Evolutionary conservation across 2,797 vertebrate genomes (phyloP).

Genomic region (Sitta carolinensis): DNA sequence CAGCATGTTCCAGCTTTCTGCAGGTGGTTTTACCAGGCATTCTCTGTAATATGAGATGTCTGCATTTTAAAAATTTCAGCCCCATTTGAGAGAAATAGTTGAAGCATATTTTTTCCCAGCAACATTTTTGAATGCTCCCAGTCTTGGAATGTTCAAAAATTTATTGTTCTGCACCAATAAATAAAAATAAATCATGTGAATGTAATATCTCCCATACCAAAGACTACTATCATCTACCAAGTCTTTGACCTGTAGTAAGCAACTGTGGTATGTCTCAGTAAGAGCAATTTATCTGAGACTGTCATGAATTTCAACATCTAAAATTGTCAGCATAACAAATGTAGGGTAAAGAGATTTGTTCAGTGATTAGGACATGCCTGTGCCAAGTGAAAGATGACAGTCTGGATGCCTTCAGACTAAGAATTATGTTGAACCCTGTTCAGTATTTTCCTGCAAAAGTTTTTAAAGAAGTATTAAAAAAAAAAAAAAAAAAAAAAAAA

Average conservation of each 20-base stretch:
- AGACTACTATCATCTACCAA: not conserved
- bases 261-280: not conserved
- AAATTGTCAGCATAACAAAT: not conserved
- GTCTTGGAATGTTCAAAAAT: not conserved
- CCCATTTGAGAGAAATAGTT: not conserved
- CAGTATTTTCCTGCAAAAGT: not conserved
- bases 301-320: not conserved
- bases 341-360: not conserved
- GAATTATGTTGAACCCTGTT: not conserved
- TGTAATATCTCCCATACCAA: not conserved
- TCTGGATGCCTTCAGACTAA: not conserved
- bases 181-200: not conserved
- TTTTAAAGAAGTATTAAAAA: not conserved
- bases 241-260: not conserved
- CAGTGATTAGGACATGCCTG: not conserved
- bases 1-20: not conserved
- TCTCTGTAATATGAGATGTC: not conserved
- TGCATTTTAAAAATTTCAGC: not conserved
- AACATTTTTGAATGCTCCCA: not conserved
- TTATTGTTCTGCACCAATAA: not conserved
- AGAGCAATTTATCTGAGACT: not conserved
- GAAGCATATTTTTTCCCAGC: not conserved
- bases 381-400: not conserved
- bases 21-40: not conserved
- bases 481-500: not conserved